Percentiles rank a stretch among this genome's conserved stretches.
These are phyloP conservation scores for Formicarius rufipectus DNA, from an alignment of 2,113 vertebrate genomes.

Conservation along the genomic window DNA sequence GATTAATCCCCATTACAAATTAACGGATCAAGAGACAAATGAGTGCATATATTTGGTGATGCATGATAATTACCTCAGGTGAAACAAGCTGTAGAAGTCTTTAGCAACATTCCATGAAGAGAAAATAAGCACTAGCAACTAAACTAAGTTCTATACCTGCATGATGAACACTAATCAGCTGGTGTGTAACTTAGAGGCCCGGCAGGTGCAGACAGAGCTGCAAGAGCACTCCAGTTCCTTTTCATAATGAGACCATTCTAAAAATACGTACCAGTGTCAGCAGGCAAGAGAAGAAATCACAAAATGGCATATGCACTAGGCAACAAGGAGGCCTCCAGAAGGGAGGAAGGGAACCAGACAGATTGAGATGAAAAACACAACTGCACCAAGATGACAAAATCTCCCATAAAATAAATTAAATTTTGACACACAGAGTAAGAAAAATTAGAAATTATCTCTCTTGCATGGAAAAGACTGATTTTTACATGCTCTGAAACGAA, in stretches of 20 bases:
- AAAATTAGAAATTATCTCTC: neutral
- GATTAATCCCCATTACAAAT: slow-evolving; percentile 58
- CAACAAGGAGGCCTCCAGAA: neutral
- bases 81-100: slow-evolving; percentile 26
- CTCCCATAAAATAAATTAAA: neutral
- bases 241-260: neutral
- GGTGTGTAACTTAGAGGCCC: neutral
- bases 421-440: neutral
- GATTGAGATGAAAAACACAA: neutral
- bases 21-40: slow-evolving; percentile 50
- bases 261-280: neutral
- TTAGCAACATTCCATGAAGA: slow-evolving; percentile 2
- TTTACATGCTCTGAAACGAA: neutral
- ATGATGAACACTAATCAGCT: slow-evolving; percentile 26
- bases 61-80: slow-evolving; percentile 33
- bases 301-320: neutral
- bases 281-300: neutral
- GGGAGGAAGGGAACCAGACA: neutral
- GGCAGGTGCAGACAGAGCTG: slow-evolving; percentile 6
- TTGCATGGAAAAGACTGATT: neutral
- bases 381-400: neutral
- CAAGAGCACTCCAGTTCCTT: neutral
- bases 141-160: neutral
- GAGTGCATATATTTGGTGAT: slow-evolving; percentile 32
- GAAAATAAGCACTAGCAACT: slow-evolving; percentile 6